These are phyloP conservation scores for Lacerta viridis DNA, from an alignment of 2,797 vertebrate species.

Conservation along the genomic window DNA sequence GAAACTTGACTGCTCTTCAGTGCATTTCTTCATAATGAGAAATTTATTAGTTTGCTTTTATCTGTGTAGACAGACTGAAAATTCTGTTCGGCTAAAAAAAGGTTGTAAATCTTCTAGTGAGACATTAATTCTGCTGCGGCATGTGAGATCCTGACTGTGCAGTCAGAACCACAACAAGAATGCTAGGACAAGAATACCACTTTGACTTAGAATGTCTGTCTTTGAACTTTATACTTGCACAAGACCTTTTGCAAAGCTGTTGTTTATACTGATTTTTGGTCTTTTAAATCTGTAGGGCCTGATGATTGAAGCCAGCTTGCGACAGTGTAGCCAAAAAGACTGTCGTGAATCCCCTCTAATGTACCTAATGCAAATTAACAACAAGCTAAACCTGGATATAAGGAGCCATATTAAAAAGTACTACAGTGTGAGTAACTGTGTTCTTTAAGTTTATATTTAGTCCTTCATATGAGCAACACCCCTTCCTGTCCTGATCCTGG, in stretches of 20 bases:
- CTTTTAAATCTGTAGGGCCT: constrained; percentile 81
- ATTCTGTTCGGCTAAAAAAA: constrained; percentile 6
- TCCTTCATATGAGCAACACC: not conserved
- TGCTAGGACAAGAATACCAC: not conserved
- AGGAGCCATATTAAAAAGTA: constrained; percentile 88
- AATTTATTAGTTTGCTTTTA: not conserved
- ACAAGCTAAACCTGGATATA: constrained; percentile 93
- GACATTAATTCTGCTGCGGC: not conserved
- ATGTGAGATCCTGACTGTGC: not conserved
- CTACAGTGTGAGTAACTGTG: constrained; percentile 81
- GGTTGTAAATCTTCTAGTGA: not conserved
- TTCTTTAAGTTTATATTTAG: constrained; percentile 20
- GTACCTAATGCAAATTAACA: constrained; percentile 84
- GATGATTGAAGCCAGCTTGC: constrained; percentile 87
- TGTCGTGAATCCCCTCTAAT: constrained; percentile 85
- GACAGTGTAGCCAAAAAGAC: constrained; percentile 88
- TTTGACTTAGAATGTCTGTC: not conserved
- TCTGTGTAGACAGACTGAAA: not conserved
- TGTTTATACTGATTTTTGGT: not conserved
- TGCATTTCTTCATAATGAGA: not conserved
- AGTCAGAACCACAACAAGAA: not conserved
- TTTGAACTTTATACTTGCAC: not conserved
- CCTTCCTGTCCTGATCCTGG: not conserved
- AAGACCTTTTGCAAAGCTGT: not conserved
- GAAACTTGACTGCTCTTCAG: not conserved